Evolutionary conservation across 2,797 vertebrate genomes (phyloP).

Genomic region (Phylloscopus collybita): DNA sequence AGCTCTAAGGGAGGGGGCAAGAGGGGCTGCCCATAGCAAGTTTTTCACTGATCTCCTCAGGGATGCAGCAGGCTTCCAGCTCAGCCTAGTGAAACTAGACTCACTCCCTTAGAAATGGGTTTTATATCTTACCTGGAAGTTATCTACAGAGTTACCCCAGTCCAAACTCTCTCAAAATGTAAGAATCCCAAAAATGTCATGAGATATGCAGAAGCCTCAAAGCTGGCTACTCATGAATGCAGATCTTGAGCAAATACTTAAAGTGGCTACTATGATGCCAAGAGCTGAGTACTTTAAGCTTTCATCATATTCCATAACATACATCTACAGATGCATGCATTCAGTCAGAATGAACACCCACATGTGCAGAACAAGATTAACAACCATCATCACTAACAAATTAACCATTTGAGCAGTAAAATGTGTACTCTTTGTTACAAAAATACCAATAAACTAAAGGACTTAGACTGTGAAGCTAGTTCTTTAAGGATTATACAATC

Average conservation of each 20-base stretch:
- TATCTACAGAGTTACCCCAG: neutral
- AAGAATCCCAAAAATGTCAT: neutral
- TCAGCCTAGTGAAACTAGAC: neutral
- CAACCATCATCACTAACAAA: neutral
- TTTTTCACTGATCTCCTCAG: neutral
- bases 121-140: neutral
- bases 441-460: neutral
- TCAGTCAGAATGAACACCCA: neutral
- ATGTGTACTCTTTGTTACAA: neutral
- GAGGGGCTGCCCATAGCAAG: neutral
- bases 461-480: neutral
- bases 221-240: neutral
- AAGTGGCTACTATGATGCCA: neutral
- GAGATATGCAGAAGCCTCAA: neutral
- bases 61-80: neutral
- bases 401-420: neutral
- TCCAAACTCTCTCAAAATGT: neutral
- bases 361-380: neutral
- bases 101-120: neutral
- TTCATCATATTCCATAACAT: neutral
- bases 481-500: neutral
- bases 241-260: neutral
- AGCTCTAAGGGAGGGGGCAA: neutral
- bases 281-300: neutral
- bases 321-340: neutral